Base-by-base conservation (phyloP, 2,888 invertebrate species). In the Cordylochernes scorpioides region DNA sequence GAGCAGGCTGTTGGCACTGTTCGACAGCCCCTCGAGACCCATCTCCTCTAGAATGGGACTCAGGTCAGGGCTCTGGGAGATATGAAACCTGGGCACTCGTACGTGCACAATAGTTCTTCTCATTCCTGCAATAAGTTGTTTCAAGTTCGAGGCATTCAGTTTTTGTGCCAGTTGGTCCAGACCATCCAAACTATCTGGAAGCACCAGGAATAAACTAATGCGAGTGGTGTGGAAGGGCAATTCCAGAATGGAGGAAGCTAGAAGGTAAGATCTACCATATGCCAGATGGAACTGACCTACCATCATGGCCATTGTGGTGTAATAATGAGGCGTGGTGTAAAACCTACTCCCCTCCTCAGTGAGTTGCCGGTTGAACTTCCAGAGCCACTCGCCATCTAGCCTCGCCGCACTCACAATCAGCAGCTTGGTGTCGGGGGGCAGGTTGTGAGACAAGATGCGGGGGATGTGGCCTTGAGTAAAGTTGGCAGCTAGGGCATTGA, bases 201-300 rank as follows among this genome's bases (percentile, higher is more conserved):
- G 38, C 2, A 52, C 30, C 13, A 52, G 41, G 37, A 53, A 52
- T 40, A 52, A 42, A 9, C 49, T 48, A 9, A 51, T 34, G 4
- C 52, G 37, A 25, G 44, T 37, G 7, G 41, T 44, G 15, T 40
- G 33, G 30, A 50, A 50, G 3, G 52, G 53, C 8, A 52, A 33
- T 31, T 53, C 52, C 29, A 52, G 39, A 8, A 53, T 45, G 5
- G 49, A 44, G 14, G 49, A 48, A 30, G 46, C 46, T 12, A 52
- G 32, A 8, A 43, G 41, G 15, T 40, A 18, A 28, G 46, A 49
- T 31, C 47, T 45, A 1, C 52, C 52, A 15, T 46, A 32, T 4
- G 51, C 47, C 2, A 52, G 42, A 28, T 44, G 42, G 31, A 51
- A 42, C 25, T 48, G 46, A 1, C 48, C 49, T 8, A 47, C 46